These are phyloP conservation scores for Sakesphorus luctuosus DNA, from an alignment of 2,113 vertebrate genomes.

Conservation along the genomic window DNA sequence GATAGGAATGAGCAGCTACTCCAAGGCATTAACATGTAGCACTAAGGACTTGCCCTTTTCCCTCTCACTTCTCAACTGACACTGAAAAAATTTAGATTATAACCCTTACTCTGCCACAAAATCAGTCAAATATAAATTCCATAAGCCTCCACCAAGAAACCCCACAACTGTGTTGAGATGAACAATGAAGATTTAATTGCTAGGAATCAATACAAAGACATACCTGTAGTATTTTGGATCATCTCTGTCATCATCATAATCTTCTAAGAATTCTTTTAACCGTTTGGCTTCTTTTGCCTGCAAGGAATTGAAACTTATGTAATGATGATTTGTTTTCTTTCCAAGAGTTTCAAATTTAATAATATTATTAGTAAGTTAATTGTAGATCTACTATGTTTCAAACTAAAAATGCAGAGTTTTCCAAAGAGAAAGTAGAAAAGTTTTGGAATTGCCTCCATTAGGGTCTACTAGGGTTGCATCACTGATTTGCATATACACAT, in stretches of 20 bases:
- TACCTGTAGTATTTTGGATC: constrained; percentile 98
- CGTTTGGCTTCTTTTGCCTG: constrained; percentile 97
- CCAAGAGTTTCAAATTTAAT: not conserved
- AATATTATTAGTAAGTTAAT: not conserved
- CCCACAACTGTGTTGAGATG: not conserved
- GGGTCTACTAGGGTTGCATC: not conserved
- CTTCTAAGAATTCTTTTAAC: constrained; percentile 97
- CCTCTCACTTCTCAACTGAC: not conserved
- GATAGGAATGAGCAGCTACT: not conserved
- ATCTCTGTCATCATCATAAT: constrained; percentile 98
- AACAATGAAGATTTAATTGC: not conserved
- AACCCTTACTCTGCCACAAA: not conserved
- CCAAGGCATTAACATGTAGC: not conserved
- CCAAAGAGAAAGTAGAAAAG: not conserved
- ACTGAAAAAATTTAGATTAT: not conserved
- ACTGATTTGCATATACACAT: not conserved
- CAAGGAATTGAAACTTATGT: not conserved
- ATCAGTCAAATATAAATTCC: not conserved
- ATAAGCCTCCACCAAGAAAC: not conserved
- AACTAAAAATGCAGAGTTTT: not conserved
- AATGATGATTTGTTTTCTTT: not conserved
- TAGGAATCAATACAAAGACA: not conserved
- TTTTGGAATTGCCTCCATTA: not conserved
- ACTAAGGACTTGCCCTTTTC: not conserved
- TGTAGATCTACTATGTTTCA: not conserved